Conservation (phyloP, 53 echinoderm and acorn worm species). For the Echinometra lucunter region DNA sequence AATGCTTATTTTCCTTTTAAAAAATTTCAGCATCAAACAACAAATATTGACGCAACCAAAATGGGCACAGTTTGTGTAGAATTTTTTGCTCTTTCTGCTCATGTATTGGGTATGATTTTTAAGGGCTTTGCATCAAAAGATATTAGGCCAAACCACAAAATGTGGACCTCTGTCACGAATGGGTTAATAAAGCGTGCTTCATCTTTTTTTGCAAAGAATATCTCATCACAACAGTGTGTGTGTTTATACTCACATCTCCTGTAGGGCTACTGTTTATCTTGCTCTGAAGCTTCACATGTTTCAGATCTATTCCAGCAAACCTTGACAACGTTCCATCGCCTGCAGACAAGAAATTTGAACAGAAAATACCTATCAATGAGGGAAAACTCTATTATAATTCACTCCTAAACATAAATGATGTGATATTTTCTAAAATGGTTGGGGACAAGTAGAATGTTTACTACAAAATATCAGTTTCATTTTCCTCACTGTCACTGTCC, state of each 20-base stretch:
- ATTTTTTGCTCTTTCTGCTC: too few relatives aligned
- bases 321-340: conserved; percentile 97
- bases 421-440: neutral
- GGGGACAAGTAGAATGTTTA: neutral
- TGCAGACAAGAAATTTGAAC: neutral
- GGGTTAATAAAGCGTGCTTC: too few relatives aligned
- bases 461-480: neutral
- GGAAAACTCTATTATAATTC: neutral
- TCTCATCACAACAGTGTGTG: neutral
- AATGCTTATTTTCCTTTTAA: too few relatives aligned
- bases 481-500: neutral
- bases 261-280: conserved; percentile 82
- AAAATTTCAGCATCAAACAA: too few relatives aligned
- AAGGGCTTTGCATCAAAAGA: too few relatives aligned
- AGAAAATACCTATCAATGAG: neutral
- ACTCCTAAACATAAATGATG: neutral
- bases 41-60: too few relatives aligned
- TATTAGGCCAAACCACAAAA: too few relatives aligned
- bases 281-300: conserved; percentile 91
- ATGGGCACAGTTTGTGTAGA: too few relatives aligned
- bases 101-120: too few relatives aligned
- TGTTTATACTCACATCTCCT: conserved; percentile 83
- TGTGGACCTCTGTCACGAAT: too few relatives aligned
- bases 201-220: neutral
- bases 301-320: conserved; percentile 93